phyloP scores from a whole-genome alignment of 2,888 invertebrate genomes.

The Tineola bisselliella region DNA sequence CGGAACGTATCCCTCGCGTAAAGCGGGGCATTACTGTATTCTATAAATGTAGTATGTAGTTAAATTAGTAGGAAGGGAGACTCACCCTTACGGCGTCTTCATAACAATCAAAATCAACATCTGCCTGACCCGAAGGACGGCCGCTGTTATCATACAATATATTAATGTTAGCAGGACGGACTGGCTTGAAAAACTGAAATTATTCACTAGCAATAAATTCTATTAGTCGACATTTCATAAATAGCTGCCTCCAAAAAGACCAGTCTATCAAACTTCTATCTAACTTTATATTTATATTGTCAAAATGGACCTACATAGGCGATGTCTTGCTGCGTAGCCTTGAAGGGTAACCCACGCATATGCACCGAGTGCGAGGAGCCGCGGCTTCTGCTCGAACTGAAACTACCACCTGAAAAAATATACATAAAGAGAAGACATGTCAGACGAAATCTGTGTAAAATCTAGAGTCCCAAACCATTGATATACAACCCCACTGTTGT shows the following conservation, averaged over 20 bases:
- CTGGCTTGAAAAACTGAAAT: conserved; percentile 90
- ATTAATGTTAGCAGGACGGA: conserved; percentile 84
- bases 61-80: no score
- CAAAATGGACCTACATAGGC: conserved; percentile 71
- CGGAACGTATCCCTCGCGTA: no score
- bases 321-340: conserved; percentile 84
- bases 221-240: no score
- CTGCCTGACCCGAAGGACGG: conserved; percentile 94
- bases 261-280: no score
- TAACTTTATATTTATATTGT: no score
- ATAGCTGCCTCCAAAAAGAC: no score
- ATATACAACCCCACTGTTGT: no score
- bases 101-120: conserved; percentile 91
- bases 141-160: conserved; percentile 87
- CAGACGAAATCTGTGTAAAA: no score
- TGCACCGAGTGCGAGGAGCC: conserved; percentile 70
- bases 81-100: conserved; percentile 84
- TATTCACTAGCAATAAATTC: neutral
- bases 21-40: no score
- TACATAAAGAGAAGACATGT: no score
- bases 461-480: no score
- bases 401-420: conserved; percentile 29
- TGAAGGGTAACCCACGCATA: conserved; percentile 87
- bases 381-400: conserved; percentile 21
- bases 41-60: no score